phyloP scores from a whole-genome alignment of 2,888 invertebrate species.

The Incurvaria masculella region DNA sequence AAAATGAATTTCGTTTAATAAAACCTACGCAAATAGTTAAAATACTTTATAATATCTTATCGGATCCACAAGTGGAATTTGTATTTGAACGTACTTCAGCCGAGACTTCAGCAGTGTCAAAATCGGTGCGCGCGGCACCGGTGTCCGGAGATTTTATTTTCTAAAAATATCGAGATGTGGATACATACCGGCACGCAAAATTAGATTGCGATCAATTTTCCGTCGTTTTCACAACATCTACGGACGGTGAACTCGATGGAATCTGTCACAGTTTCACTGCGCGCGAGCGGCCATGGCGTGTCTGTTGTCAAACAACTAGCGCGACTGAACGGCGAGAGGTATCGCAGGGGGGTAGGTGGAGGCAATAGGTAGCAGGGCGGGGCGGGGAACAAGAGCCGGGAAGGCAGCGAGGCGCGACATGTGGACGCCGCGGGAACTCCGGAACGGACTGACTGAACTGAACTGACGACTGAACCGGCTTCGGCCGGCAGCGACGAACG shows the following conservation, averaged over 20 bases:
- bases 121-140: neutral
- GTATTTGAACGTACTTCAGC: no score
- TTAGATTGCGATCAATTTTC: neutral
- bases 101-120: no score
- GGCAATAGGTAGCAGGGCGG: neutral
- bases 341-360: neutral
- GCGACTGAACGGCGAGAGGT: neutral
- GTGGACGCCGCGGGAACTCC: no score
- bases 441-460: no score
- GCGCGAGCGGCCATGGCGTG: neutral
- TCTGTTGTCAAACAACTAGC: neutral
- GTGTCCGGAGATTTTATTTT: neutral
- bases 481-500: no score
- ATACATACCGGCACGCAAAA: neutral
- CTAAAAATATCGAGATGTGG: neutral
- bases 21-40: no score
- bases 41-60: no score
- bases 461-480: no score
- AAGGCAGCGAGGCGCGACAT: no score
- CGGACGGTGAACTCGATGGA: neutral
- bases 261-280: neutral
- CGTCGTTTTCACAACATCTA: neutral
- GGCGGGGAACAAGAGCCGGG: no score
- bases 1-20: no score
- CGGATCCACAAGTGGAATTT: no score